Evolutionary conservation across 2,888 invertebrate genomes (phyloP), one percentile per base, ranked within the genome.

Genomic region (Sphecodes monilicornis): DNA sequence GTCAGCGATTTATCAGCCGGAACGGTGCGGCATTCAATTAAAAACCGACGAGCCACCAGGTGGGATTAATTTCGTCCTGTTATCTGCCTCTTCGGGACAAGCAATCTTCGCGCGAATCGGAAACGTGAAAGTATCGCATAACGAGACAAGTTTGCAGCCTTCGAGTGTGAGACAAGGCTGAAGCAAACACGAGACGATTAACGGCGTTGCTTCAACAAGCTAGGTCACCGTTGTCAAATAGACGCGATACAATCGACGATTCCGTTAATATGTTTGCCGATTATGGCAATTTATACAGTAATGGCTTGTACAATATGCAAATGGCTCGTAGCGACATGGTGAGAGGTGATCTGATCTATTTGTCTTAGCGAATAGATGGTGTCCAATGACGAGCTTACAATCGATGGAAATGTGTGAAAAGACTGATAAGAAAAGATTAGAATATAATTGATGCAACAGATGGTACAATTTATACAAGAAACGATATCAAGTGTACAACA

Each of bases 81-180:
- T 60, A 6, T 29, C 16, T 60, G 26, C 6, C 22, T 16, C 29
- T n/a, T 11, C 60, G 29, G 29, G 29, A 29, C 29, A 29, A 13
- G 29, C 60, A 5, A 3, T 1, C 18, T 18, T 50, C 50, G 22
- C 32, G 64, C 29, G 18, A 29, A 64, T 18, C 64, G 22, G 22
- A n/a, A 32, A 29, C 29, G 32, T 18, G 64, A 18, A 39, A 54
- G 39, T n/a, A 32, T 39, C 11, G 18, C 5, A 41, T 29, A 76
- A 70, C 39, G 36, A 68, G 60, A 16, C 29, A 16, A 22, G 70
- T 16, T 43, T 2, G 60, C 16, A 68, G 32, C 54, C 70, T 64
- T 78, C n/a, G 57, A 39, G 16, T 39, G 18, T 43, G 46, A 26
- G 39, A 79, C 64, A 18, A 43, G 41, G 16, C 60, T 79, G 70